Evolutionary conservation across 2,888 invertebrate genomes (phyloP), one percentile per base, ranked within the genome.

Genomic region (Globia sparganii): DNA sequence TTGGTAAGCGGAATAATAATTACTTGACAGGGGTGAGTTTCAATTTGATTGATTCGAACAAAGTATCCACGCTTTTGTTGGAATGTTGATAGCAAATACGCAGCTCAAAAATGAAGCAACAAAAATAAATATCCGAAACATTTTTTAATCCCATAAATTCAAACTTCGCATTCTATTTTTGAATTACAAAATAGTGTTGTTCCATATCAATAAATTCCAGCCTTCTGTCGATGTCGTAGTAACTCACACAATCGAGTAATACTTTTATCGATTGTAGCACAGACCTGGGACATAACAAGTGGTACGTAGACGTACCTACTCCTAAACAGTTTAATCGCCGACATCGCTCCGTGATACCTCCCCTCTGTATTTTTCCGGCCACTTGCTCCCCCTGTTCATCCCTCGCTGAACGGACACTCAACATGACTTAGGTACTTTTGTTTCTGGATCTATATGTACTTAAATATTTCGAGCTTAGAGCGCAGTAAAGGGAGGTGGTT

Each of bases 331-430:
- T 87, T 88, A 90, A 90, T 90, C 89, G 89, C 86, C 87, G 88
- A 87, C 88, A 81, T 87, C 83, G 87, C 87, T 85, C 77, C 87
- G 87, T 86, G 88, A 90, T 90, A 83, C 87, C 76, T 83, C 91
- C 89, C 91, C 91, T 89, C 84, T 84, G 88, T 90, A 90, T 92
- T 92, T 92, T 92, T 90, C 90, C 91, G 89, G 90, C 86, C 92
- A 91, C 91, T 91, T 91, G 90, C 90, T 90, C 89, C 88, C 89
- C 88, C 89, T 85, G 86, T 87, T 87, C 86, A 87, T 88, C 86
- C 87, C 88, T 86, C 87, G 70, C 81, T 84, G 83, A 83, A 74
- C 77, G 83, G 77, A 83, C 88, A 80, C 81, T 87, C 78, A 77
- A 87, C 78, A 82, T 83, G 88, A 83, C 85, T 86, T 85, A 68